Evolutionary conservation across 1,140 invertebrate genomes (phyloP), one percentile per base, ranked within the genome.

Genomic region (Sycophaga agraensis): DNA sequence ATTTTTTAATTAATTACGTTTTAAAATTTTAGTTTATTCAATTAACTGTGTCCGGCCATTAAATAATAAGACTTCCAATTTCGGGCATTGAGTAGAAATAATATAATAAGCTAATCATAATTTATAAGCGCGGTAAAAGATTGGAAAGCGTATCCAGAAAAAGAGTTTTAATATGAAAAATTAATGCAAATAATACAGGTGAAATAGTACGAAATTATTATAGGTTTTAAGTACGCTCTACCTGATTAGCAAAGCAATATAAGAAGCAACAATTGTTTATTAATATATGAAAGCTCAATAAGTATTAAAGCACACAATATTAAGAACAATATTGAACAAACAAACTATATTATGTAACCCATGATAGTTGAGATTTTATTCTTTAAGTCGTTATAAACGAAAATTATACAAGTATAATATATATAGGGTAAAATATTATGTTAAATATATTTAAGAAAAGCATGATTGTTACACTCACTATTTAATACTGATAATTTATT

Each of bases 371-470:
- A 73, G 74, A 69, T 72, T 68, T 69, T 69, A 66, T 73, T 75
- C 74, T 71, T 31, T 64, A 71, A 74, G 73, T 74, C 67, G 67
- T 72, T 69, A 63, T 70, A 64, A 74, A 72, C 66, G 67, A 70
- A 71, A 63, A 65, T 70, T 71, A 71, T 68, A 68, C 49, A n/a
- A n/a, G 64, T 71, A 73, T 63, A 66, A 43, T 65, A 68, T 65
- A 69, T 63, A 63, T 54, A 63, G 51, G 60, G 65, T 64, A 60
- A n/a, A n/a, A n/a, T n/a, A n/a, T n/a, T n/a, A n/a, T n/a, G n/a
- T n/a, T n/a, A n/a, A n/a, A n/a, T n/a, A n/a, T n/a, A n/a, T n/a
- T n/a, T n/a, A n/a, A n/a, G n/a, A n/a, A n/a, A n/a, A n/a, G n/a
- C n/a, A n/a, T n/a, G n/a, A n/a, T n/a, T n/a, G n/a, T n/a, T n/a